Percentiles rank a stretch among this genome's conserved stretches.
phyloP scores from a whole-genome alignment of 2,113 vertebrate genomes.

The Callorhinus ursinus region DNA sequence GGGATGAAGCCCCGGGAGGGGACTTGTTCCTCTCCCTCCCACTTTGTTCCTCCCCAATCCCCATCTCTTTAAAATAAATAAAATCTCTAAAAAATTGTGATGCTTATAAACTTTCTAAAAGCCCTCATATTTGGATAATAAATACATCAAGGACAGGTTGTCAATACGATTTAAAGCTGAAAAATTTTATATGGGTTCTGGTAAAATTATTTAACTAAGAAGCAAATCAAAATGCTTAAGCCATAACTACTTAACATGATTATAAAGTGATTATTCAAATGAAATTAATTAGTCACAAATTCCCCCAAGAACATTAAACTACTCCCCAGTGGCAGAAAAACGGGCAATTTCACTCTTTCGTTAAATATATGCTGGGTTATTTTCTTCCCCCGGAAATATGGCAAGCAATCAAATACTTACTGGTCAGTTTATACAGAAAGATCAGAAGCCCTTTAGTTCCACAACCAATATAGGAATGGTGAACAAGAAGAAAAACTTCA shows the following conservation, averaged over 20 bases:
- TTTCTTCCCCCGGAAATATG: slow-evolving; percentile 5
- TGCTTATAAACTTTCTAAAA: slow-evolving; percentile 7
- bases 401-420: neutral
- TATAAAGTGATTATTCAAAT: slow-evolving; percentile 61
- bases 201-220: slow-evolving; percentile 48
- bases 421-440: neutral
- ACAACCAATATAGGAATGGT: neutral
- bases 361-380: neutral
- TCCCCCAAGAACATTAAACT: slow-evolving; percentile 17
- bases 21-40: no score
- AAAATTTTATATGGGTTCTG: neutral
- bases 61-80: neutral
- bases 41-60: no score
- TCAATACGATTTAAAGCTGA: slow-evolving; percentile 38
- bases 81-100: neutral
- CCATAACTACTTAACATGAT: slow-evolving; percentile 47
- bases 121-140: neutral
- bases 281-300: slow-evolving; percentile 57
- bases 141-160: neutral
- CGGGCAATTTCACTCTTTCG: neutral
- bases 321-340: neutral
- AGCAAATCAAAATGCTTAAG: slow-evolving; percentile 49
- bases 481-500: neutral
- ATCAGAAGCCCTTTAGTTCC: neutral
- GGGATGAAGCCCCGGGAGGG: no score